Base-by-base conservation (phyloP, 2,113 vertebrate genomes). In the Heteronetta atricapilla region DNA sequence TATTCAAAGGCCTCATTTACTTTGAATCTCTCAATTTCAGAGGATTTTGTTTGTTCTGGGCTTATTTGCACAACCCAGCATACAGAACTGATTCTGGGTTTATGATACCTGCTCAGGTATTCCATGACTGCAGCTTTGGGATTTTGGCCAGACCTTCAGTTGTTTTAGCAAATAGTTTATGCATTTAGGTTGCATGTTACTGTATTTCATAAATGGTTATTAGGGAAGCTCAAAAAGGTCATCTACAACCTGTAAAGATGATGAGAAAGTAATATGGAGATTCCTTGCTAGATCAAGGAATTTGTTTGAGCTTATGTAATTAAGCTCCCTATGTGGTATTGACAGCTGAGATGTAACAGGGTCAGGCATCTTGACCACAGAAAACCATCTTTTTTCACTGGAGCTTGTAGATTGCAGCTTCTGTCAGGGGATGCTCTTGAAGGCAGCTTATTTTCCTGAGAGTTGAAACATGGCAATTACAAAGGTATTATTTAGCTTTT, bases 161-260 rank as follows among this genome's bases (percentile, higher is more conserved):
- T 96, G 93, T 95, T 95, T 82, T 79, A 90, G 91, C 90, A 94
- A 98, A 96, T 11, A n/a, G 40, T 97, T 96, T 98, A 95, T 90
- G 95, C 88, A 42, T 94, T 88, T 64, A 93, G 80, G 18, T 73
- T 77, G 20, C 5, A 20, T 15, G 16, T 53, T 66, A 70, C 69
- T 82, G 7, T 58, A 31, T 73, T 93, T 91, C 64, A 19, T 92
- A 97, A 96, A 94, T 94, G 88, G 90, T 94, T 97, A 95, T 96
- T 95, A 96, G 82, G n/a, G 25, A 84, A 95, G 89, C 26, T 84
- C 34, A 34, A 62, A 84, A 96, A 97, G 85, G 95, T 96, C 94
- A 95, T 46, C 64, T 36, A 73, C 84, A 80, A 88, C 96, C 79
- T 91, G 77, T 88, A 63, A 94, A 97, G 92, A 87, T n/a, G 7